Base-by-base conservation (phyloP, 2,797 vertebrate genomes). In the Echeneis naucrates region DNA sequence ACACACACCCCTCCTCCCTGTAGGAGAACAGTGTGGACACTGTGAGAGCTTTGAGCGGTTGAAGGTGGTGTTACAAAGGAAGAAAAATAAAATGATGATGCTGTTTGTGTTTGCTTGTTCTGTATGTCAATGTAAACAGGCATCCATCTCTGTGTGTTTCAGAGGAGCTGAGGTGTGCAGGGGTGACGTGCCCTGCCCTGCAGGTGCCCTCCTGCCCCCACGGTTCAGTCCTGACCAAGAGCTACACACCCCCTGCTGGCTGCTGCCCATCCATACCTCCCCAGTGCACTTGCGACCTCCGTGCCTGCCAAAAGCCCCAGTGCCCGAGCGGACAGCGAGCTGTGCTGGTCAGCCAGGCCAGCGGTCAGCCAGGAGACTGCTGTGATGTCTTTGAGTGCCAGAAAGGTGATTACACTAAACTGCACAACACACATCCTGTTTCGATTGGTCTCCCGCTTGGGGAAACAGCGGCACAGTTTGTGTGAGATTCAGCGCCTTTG, bases 351-450 rank as follows among this genome's bases (percentile, higher is more conserved):
- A 84, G 73, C 37, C 85, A 92, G 78, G 94, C 92, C 69, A 89
- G 81, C 9, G 94, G 95, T 12, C 83, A 73, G 48, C 93, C 94
- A 1, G 95, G 94, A 77, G 90, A 95, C 88, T 95, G 95, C 87
- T 95, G 95, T 48, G 85, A 93, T n/a, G 61, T 87, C 42, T 93
- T 90, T 21, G 92, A 92, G 73, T 95, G 95, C 83, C 93, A 93
- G 78, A 94, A 90, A 95, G 94, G 95, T 95, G 91, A 91, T 71
- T 82, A 30, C 58, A 32, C 74, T 45, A 16, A 75, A 50, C 55
- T 19, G 50, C 52, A 62, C 68, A 19, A 40, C 24, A 30, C 56
- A 68, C 68, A 23, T 35, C 54, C 54, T 27, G 37, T 75, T 69
- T 59, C 24, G 38, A 73, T 80, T 72, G 64, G 51, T 58, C 56